phyloP scores from a whole-genome alignment of 1,140 invertebrate species.

The Drosophila azteca region DNA sequence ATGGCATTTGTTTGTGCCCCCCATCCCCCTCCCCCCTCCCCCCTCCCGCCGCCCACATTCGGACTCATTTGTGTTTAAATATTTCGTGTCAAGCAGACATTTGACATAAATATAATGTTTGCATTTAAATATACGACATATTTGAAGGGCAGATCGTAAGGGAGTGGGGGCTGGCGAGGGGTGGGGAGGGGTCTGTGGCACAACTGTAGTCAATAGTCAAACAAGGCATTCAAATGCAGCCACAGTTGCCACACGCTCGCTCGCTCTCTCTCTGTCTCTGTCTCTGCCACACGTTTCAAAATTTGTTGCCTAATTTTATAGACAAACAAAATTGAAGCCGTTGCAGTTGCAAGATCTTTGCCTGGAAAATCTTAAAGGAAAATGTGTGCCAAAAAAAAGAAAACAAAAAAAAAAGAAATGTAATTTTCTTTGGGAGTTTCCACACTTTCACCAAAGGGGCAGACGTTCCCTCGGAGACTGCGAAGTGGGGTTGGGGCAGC shows the following conservation, averaged over 20 bases:
- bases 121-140: slow-evolving; percentile 77
- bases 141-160: neutral
- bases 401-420: slow-evolving; percentile 49
- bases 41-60: neutral
- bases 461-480: slow-evolving; percentile 39
- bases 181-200: neutral
- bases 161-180: neutral
- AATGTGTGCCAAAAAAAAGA: slow-evolving; percentile 46
- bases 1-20: slow-evolving; percentile 40
- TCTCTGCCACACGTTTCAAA: neutral
- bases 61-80: slow-evolving; percentile 75
- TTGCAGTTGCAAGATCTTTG: slow-evolving; percentile 14
- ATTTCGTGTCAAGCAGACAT: slow-evolving; percentile 83
- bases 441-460: slow-evolving; percentile 8
- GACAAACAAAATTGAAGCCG: no score
- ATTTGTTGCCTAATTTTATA: slow-evolving; percentile 32
- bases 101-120: slow-evolving; percentile 83
- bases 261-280: no score
- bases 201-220: slow-evolving; percentile 22
- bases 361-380: slow-evolving; percentile 23
- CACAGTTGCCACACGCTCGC: neutral
- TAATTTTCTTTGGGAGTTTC: slow-evolving; percentile 26
- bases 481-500: slow-evolving; percentile 1
- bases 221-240: slow-evolving; percentile 31
- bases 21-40: slow-evolving; percentile 7